These are phyloP conservation scores for Zosterops borbonicus DNA, from an alignment of 2,113 vertebrate genomes.

Conservation along the genomic window DNA sequence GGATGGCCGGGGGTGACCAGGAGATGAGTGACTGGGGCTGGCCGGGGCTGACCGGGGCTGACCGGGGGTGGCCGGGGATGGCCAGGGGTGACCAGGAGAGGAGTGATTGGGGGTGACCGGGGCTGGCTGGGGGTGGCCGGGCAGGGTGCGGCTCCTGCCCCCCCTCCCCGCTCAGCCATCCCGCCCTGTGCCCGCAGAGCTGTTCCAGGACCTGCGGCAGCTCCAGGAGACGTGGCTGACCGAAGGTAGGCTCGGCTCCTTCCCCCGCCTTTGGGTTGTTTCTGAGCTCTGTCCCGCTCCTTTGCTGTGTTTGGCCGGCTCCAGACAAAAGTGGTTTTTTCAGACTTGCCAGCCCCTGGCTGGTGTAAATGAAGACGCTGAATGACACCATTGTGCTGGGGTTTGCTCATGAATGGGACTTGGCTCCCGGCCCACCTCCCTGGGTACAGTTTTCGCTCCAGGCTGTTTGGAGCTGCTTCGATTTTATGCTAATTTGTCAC, in stretches of 20 bases:
- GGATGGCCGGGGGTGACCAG: neutral
- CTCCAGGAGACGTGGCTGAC: constrained; percentile 97
- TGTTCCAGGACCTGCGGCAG: constrained; percentile 96
- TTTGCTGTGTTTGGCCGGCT: neutral
- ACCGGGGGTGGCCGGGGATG: neutral
- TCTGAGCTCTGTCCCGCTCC: neutral
- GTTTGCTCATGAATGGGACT: constrained; percentile 75
- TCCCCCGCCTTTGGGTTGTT: neutral
- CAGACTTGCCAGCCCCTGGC: constrained; percentile 44
- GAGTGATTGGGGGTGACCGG: no score
- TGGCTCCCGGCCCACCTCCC: constrained; percentile 65
- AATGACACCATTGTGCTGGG: constrained; percentile 74
- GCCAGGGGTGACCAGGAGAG: neutral
- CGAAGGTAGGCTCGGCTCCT: constrained; percentile 84
- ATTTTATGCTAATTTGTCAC: constrained; percentile 26
- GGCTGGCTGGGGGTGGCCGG: neutral
- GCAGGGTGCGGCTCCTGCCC: neutral
- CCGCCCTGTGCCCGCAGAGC: constrained; percentile 76
- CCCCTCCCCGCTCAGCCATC: neutral
- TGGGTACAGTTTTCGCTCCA: constrained; percentile 50
- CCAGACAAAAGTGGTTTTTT: constrained; percentile 33
- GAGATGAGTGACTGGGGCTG: neutral
- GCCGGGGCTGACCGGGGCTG: neutral
- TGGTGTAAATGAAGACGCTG: constrained; percentile 60
- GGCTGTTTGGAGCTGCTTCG: constrained; percentile 12